Evolutionary conservation across 2,113 vertebrate species (phyloP), one percentile per base, ranked within the genome.

Genomic region (Condylura cristata): DNA sequence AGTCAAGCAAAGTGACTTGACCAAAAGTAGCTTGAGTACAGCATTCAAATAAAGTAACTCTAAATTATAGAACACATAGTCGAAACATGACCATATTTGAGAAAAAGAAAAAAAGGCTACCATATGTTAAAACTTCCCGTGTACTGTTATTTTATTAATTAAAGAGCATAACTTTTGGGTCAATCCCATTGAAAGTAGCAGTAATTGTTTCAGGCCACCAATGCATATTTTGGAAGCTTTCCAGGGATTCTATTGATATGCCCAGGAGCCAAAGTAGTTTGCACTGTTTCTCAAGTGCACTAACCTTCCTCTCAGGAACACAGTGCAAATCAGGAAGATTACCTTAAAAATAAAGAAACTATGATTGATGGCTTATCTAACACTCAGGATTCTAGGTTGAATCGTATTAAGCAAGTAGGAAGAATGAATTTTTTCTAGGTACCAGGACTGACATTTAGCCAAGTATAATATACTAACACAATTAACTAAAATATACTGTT

Each of bases 401-500:
- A 94, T 85, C 70, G 10, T 81, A 91, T 72, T 68, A 87, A 79
- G 48, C 30, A 90, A 95, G 83, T 58, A 88, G 82, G 68, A 92
- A 90, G 68, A 96, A 71, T 48, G 95, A 75, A 71, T 95, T 96
- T 96, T 93, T 89, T 86, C 92, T 80, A 71, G 90, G 84, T 92
- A 61, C 32, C 95, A 86, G 94, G 60, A 84, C 75, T 94, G 84
- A 90, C 93, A 91, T 94, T 97, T 93, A 96, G 68, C 76, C 58
- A 32, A 66, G 88, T 96, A 79, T 96, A 88, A 94, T 96, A 90
- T 92, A 94, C 96, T 97, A 96, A 96, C 96, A 97, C 94, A 96
- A 97, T 97, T 97, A 97, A 92, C 92, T 97, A 94, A 97, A 96
- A 96, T 95, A 96, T 94, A 97, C 63, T 11, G 60, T 96, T 97